Conservation (phyloP, 2,888 invertebrate genomes). For the Peribatodes rhomboidaria region DNA sequence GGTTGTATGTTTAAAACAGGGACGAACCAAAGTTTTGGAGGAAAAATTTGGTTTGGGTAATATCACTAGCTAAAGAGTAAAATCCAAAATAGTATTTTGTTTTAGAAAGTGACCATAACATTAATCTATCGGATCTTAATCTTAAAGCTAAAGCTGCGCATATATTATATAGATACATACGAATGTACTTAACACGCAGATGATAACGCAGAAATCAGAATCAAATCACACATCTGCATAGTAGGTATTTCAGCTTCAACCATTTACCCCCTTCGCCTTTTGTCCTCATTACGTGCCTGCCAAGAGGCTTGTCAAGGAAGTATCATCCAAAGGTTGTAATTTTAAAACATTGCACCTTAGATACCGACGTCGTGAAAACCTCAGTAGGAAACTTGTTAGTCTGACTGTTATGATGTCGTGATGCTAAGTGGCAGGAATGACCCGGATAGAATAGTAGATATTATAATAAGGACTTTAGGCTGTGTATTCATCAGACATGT, state of each 20-base stretch:
- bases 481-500: too few relatives aligned
- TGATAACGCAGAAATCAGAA: background rate
- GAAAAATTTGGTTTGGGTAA: background rate
- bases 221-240: background rate
- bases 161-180: too few relatives aligned
- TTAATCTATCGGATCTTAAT: too few relatives aligned
- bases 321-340: constrained; percentile 26
- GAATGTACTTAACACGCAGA: background rate
- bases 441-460: background rate
- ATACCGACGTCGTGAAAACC: constrained; percentile 22
- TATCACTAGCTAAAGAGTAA: too few relatives aligned
- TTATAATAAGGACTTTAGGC: too few relatives aligned
- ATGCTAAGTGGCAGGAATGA: constrained; percentile 3
- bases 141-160: too few relatives aligned
- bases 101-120: too few relatives aligned
- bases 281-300: constrained; percentile 8
- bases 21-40: constrained; percentile 2
- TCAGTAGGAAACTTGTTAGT: constrained; percentile 24
- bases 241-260: too few relatives aligned
- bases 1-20: constrained; percentile 12
- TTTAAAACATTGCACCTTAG: constrained; percentile 23
- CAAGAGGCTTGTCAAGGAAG: constrained; percentile 16
- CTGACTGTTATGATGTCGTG: constrained; percentile 12
- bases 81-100: too few relatives aligned
- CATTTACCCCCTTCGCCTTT: background rate